Conservation (phyloP, 2,888 invertebrate genomes). For the Arge pagana region DNA sequence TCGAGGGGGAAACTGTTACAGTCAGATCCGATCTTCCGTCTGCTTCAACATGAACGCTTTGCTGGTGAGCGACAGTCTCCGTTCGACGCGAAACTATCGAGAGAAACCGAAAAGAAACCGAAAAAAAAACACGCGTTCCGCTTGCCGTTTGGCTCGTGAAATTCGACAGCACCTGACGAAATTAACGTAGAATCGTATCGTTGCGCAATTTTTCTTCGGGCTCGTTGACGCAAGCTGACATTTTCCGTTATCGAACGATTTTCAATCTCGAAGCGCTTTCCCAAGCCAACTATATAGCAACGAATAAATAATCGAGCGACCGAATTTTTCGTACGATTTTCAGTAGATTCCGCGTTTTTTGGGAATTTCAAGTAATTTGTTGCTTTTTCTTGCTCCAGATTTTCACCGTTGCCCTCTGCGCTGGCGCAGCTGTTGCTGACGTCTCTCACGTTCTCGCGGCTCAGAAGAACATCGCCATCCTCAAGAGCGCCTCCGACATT, state of each 20-base stretch:
- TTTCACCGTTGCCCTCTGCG: conserved; percentile 12
- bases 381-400: conserved; percentile 4
- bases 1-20: conserved; percentile 14
- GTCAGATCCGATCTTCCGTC: conserved; percentile 21
- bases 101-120: neutral
- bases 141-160: too few species aligned
- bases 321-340: too few species aligned
- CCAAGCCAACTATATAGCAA: too few species aligned
- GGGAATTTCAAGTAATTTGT: too few species aligned
- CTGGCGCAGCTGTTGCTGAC: conserved; percentile 15
- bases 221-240: too few species aligned
- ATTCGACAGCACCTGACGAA: too few species aligned
- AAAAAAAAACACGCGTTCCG: neutral
- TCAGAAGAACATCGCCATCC: neutral
- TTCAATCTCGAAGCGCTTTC: too few species aligned
- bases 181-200: too few species aligned
- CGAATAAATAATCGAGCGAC: too few species aligned
- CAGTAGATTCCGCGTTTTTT: too few species aligned
- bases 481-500: neutral
- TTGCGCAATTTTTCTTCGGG: too few species aligned
- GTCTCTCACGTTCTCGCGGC: conserved; percentile 11
- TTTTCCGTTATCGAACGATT: too few species aligned
- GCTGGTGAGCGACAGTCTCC: conserved; percentile 16
- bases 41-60: conserved; percentile 20
- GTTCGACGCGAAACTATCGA: neutral